Evolutionary conservation across 1,140 invertebrate genomes (phyloP).

Genomic region (Drosophila obscura): DNA sequence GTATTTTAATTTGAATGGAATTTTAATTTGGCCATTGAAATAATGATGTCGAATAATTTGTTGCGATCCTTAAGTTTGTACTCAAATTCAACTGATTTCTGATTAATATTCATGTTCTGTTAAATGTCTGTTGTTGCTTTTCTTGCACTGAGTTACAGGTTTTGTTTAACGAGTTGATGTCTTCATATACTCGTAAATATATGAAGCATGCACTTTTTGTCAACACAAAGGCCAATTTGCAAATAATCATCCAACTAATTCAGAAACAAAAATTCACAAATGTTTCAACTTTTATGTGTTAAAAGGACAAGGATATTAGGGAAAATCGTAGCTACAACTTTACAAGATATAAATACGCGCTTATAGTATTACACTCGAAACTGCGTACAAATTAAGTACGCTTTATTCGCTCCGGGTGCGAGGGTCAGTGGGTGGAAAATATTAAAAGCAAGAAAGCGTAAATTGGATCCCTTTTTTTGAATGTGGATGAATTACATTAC

Average conservation of each 20-base stretch:
- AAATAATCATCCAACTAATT: constrained; percentile 84
- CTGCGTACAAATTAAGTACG: too few species aligned
- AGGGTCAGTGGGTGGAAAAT: too few species aligned
- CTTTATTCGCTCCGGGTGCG: too few species aligned
- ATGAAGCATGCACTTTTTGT: constrained; percentile 83
- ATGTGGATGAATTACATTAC: too few species aligned
- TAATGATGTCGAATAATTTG: constrained; percentile 31
- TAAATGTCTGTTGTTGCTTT: constrained; percentile 38
- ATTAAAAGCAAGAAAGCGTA: too few species aligned
- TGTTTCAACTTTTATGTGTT: constrained; percentile 44
- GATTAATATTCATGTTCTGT: constrained; percentile 59
- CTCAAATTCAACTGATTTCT: constrained; percentile 76
- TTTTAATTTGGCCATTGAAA: constrained; percentile 52
- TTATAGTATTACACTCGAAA: too few species aligned
- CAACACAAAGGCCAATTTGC: constrained; percentile 84
- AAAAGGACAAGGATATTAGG: constrained; percentile 1
- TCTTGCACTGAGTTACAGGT: constrained; percentile 63
- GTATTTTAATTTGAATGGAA: constrained; percentile 36
- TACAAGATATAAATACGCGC: background rate
- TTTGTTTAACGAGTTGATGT: constrained; percentile 32
- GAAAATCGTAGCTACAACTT: background rate
- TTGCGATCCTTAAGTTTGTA: constrained; percentile 31
- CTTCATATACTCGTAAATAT: constrained; percentile 40
- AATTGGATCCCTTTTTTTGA: too few species aligned
- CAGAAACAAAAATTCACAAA: constrained; percentile 79